Evolutionary conservation across 2,113 vertebrate species (phyloP).

Genomic region (Motacilla alba): DNA sequence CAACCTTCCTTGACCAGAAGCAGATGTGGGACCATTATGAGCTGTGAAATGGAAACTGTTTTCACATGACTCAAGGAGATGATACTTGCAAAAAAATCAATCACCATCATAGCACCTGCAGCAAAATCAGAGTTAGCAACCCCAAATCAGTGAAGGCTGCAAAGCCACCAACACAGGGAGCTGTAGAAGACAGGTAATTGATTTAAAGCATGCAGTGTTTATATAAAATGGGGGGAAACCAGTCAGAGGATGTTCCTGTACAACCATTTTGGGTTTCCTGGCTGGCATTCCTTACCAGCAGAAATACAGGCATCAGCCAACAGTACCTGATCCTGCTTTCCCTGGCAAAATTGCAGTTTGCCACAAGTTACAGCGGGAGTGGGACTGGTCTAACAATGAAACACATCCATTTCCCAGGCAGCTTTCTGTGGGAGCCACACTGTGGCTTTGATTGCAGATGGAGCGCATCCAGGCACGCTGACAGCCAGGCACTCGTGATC

Average conservation of each 20-base stretch:
- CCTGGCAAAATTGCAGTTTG: not conserved
- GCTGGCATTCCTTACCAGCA: not conserved
- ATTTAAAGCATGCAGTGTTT: not conserved
- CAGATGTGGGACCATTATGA: not conserved
- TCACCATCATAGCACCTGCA: not conserved
- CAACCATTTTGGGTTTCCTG: not conserved
- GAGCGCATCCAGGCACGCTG: not conserved
- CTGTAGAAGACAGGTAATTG: not conserved
- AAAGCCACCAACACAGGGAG: not conserved
- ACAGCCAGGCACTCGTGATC: not conserved
- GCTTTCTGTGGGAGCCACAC: not conserved
- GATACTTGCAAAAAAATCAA: not conserved
- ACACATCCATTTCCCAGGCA: not conserved
- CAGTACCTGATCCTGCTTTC: not conserved
- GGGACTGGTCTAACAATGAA: not conserved
- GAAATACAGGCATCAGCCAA: not conserved
- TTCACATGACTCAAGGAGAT: not conserved
- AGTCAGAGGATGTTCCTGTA: not conserved
- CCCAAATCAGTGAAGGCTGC: not conserved
- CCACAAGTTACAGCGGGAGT: not conserved
- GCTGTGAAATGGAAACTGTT: not conserved
- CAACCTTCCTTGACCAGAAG: not conserved
- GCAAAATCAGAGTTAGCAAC: not conserved
- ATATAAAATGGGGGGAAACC: not conserved
- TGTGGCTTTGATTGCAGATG: slow-evolving; percentile 23